Base-by-base conservation (phyloP, 1,140 invertebrate species). In the Tyrophagus putrescentiae region DNA sequence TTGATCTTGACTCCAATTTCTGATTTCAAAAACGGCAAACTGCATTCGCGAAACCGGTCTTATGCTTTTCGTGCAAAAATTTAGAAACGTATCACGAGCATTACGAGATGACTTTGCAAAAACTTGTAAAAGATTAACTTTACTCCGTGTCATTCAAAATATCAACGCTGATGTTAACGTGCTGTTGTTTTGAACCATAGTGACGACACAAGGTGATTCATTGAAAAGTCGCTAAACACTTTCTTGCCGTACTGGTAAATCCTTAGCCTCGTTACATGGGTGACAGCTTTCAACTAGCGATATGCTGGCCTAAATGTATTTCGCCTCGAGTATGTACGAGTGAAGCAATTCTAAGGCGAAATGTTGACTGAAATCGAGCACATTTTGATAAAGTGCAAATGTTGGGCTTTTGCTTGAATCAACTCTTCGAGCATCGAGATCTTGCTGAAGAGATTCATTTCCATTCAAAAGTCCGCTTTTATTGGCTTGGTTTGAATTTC, bases 351-450 rank as follows among this genome's bases (percentile, higher is more conserved):
- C 80, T 76, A 65, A 60, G 68, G 80, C 25, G 82, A 85, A 68
- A 88, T 95, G 73, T 81, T 69, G 90, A 91, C 13, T 69, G 65
- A 23, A 63, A 57, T 65, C 85, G 91, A 70, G 91, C 96, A 45
- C 92, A 94, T 68, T 98, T 98, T 69, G 95, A 85, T 6, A 98
- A 98, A 79, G 89, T 96, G 3, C 92, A 97, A 78, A 96, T 97
- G 92, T 97, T 95, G 80, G 79, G 80, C 31, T 80, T 89, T 9
- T 70, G 73, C 16, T n/a, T n/a, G 76, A 79, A 61, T 73, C 80
- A 31, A 64, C n/a, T n/a, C n/a, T n/a, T n/a, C n/a, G n/a, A 57
- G 4, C 73, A 84, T 62, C 92, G 88, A 1, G 78, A 82, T 59
- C 60, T 71, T 86, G 54, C 75, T 93, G 31, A 75, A 87, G 66